Evolutionary conservation across 1,140 invertebrate species (phyloP).

Genomic region (Aporrectodea caliginosa): DNA sequence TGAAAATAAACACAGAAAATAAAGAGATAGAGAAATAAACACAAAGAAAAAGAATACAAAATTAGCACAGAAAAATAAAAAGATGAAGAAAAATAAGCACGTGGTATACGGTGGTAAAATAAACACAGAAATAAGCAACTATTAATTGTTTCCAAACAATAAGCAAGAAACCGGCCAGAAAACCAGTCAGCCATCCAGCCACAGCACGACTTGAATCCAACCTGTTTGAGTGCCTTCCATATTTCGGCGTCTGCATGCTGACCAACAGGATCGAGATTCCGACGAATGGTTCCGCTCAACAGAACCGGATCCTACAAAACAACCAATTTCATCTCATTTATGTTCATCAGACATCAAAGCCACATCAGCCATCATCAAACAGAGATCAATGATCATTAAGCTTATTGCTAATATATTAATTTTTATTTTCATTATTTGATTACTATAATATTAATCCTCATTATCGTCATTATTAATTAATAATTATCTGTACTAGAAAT

Average conservation of each 20-base stretch:
- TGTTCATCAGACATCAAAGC: not conserved
- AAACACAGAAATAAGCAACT: too few species aligned
- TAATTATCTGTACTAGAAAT: not conserved
- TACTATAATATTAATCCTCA: not conserved
- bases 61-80: too few species aligned
- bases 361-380: not conserved
- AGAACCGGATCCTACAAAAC: constrained; percentile 59
- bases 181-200: too few species aligned
- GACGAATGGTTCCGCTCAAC: constrained; percentile 55
- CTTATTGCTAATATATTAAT: not conserved
- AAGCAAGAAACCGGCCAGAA: too few species aligned
- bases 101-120: too few species aligned
- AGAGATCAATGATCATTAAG: not conserved
- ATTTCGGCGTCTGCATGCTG: constrained; percentile 59
- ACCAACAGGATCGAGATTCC: constrained; percentile 66
- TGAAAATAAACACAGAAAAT: too few species aligned
- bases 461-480: not conserved
- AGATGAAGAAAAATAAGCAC: too few species aligned
- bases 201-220: constrained; percentile 60
- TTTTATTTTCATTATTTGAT: constrained; percentile 1
- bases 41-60: too few species aligned
- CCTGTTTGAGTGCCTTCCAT: constrained; percentile 50
- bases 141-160: too few species aligned
- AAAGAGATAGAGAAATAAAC: too few species aligned
- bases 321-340: too few species aligned